Conservation (phyloP, 2,113 vertebrate species). For the Tonatia bakeri region DNA sequence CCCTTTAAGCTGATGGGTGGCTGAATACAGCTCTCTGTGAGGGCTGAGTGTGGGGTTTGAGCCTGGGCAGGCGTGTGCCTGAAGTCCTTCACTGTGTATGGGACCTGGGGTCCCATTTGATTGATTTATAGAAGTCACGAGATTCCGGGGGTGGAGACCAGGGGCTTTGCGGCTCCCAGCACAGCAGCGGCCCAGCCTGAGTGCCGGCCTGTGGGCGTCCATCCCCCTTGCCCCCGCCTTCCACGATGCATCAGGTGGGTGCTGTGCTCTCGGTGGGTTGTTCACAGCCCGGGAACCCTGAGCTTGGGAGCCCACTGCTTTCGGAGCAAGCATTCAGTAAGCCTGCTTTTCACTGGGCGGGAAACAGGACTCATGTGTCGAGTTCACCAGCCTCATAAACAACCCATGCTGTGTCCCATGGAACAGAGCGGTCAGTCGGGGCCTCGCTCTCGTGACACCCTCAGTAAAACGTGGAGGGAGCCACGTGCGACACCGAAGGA, state of each 20-base stretch:
- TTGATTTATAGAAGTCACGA: background rate
- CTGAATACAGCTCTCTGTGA: background rate
- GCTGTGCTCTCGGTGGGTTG: background rate
- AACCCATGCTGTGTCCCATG: background rate
- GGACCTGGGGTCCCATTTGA: background rate
- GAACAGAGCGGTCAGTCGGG: background rate
- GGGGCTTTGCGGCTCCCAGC: background rate
- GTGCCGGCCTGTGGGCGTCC: accelerated
- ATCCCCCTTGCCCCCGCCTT: background rate
- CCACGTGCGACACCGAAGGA: background rate
- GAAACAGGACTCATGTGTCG: background rate
- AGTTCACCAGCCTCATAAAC: background rate
- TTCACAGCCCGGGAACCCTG: background rate
- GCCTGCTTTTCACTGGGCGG: background rate
- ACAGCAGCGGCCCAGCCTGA: too few relatives aligned
- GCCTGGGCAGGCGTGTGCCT: background rate
- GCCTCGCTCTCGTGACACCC: background rate
- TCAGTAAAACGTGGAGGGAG: background rate
- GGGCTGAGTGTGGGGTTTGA: background rate
- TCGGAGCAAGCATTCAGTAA: background rate
- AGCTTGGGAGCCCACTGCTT: background rate
- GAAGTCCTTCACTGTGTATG: background rate
- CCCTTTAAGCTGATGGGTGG: background rate
- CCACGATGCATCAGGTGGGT: background rate
- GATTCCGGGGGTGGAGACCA: background rate